These are phyloP conservation scores for Altica lythri DNA, from an alignment of 2,888 invertebrate species.

Conservation along the genomic window DNA sequence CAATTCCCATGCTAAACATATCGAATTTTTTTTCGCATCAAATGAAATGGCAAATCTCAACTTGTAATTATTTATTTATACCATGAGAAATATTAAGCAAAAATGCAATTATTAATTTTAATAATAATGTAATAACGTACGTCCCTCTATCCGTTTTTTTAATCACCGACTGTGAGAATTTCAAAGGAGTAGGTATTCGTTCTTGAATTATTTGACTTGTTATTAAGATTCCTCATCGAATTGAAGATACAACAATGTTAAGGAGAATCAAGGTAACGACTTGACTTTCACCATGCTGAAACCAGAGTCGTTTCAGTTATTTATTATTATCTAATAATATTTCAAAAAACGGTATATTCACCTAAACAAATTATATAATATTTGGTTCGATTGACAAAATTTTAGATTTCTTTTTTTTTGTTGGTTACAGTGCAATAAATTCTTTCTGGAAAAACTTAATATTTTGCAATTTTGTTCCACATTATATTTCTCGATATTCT, in stretches of 20 bases:
- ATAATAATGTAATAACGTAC: background rate
- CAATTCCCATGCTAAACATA: too few species aligned
- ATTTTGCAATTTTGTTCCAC: too few species aligned
- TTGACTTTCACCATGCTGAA: constrained; percentile 30
- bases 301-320: constrained; percentile 10
- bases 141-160: background rate
- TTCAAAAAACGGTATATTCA: too few species aligned
- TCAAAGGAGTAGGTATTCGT: too few species aligned
- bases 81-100: constrained; percentile 3
- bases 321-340: too few species aligned
- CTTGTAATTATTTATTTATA: background rate
- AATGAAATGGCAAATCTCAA: background rate
- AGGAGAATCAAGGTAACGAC: constrained; percentile 32
- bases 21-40: constrained; percentile 8
- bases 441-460: too few species aligned
- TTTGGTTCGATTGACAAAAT: too few species aligned
- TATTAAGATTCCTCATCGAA: constrained; percentile 12
- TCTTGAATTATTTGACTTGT: constrained; percentile 1
- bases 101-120: background rate
- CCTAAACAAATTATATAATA: too few species aligned
- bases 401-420: too few species aligned
- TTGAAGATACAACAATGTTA: constrained; percentile 24
- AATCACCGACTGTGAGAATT: constrained; percentile 2
- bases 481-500: too few species aligned
- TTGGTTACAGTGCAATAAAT: too few species aligned